phyloP scores from a whole-genome alignment of 2,113 vertebrate species.

The Aix galericulata region DNA sequence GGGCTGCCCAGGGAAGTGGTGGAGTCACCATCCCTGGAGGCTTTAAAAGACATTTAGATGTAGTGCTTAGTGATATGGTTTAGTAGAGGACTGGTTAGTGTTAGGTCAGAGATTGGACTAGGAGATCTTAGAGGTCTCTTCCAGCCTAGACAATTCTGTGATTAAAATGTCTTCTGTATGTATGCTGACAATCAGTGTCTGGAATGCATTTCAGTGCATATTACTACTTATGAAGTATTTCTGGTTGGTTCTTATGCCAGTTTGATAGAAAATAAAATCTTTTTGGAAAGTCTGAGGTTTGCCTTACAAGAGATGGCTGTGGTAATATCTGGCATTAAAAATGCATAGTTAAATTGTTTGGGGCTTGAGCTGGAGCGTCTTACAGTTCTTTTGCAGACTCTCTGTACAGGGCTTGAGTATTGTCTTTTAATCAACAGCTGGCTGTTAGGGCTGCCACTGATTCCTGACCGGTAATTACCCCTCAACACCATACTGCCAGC shows the following conservation, averaged over 20 bases:
- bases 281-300: not conserved
- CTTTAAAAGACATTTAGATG: too few relatives aligned
- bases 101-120: too few relatives aligned
- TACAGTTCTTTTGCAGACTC: not conserved
- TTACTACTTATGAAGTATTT: not conserved
- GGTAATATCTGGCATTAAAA: not conserved
- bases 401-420: not conserved
- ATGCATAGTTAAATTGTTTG: not conserved
- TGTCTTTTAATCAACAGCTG: not conserved
- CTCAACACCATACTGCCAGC: not conserved
- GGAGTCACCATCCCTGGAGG: too few relatives aligned
- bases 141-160: too few relatives aligned
- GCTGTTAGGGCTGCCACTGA: slow-evolving; percentile 8
- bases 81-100: too few relatives aligned
- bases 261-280: not conserved
- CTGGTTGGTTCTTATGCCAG: not conserved
- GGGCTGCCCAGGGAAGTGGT: too few relatives aligned
- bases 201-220: not conserved
- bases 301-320: not conserved
- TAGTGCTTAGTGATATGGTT: too few relatives aligned
- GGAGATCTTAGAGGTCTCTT: too few relatives aligned
- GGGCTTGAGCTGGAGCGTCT: not conserved
- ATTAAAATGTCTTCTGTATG: not conserved
- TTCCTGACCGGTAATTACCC: slow-evolving; percentile 28
- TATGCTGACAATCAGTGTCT: not conserved